A percentile compares a stretch with the other conserved stretches of the same genome.
phyloP scores from a whole-genome alignment of 2,797 vertebrate species.

The Heliangelus exortis region DNA sequence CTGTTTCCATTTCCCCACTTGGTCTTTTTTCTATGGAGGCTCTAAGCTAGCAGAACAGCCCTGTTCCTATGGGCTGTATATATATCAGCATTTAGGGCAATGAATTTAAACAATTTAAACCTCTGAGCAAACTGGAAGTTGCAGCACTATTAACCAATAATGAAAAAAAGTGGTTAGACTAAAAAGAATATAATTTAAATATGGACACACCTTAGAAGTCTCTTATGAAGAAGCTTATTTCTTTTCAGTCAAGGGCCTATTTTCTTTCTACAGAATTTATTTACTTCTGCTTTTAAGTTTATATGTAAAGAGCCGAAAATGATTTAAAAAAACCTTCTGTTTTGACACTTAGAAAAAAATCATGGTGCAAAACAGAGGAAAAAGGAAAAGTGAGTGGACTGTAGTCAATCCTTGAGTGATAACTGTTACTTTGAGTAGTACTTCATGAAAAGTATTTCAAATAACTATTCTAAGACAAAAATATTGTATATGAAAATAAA shows the following conservation, averaged over 20 bases:
- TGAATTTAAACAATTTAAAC: background rate
- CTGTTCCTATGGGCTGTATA: rapidly evolving
- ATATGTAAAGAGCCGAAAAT: background rate
- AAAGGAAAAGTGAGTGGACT: background rate
- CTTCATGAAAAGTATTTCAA: background rate
- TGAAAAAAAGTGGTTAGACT: background rate
- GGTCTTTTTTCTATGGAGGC: background rate
- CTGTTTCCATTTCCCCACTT: background rate
- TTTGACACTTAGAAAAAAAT: background rate
- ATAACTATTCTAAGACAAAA: background rate
- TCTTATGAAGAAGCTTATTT: background rate
- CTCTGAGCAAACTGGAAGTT: background rate
- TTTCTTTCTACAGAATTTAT: background rate
- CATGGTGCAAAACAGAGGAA: background rate
- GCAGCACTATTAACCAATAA: background rate
- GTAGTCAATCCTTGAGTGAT: background rate
- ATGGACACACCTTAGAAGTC: background rate
- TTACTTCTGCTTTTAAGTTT: background rate
- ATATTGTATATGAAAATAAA: background rate
- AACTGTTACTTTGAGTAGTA: background rate
- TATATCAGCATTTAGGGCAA: background rate
- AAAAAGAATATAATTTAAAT: background rate
- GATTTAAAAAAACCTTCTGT: background rate
- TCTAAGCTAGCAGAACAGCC: background rate
- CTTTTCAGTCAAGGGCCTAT: background rate